Evolutionary conservation across 2,888 invertebrate species (phyloP), one percentile per base, ranked within the genome.

Genomic region (Sminthurides aquaticus): DNA sequence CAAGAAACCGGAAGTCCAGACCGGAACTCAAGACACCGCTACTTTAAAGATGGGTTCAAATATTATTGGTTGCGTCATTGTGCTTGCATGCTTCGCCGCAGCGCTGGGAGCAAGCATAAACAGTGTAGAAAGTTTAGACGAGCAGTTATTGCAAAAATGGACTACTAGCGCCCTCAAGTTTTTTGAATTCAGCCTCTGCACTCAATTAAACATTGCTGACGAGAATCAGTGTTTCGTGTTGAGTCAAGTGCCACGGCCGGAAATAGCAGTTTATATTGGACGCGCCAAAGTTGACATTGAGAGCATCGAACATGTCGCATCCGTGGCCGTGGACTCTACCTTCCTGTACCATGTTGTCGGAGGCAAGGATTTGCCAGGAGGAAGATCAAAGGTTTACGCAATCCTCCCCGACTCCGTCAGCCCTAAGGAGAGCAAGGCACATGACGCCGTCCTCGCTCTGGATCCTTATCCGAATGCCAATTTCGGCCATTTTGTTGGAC

Each of bases 381-480:
- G 60, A 1, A 29, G 67, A 60, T 27, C 67, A 28, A 71, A 71
- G 64, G 72, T 74, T 27, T 68, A 67, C 27, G 71, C 71, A 5
- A 57, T 74, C 64, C 63, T 74, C 15, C 74, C 74, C 0, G 74
- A 74, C 28, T 72, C 72, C 2, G 67, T 26, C 11, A 68, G 58
- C 28, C 48, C 65, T 2, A 72, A 69, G 59, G 56, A 67, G n/a
- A 70, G 70, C 56, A 78, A 77, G 11, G 69, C 75, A 26, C 80
- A 80, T 71, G 79, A 80, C 67, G 79, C 77, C 1, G 77, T 80
- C n/a, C 64, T 81, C 15, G 79, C 77, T 2, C 67, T 81, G 61
- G 82, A 82, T 70, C 82, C 81, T 1, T 80, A 79, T 69, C 82
- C 82, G 0, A 67, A 71, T 3, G 79, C 79, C n/a, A 79, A 79